phyloP scores from a whole-genome alignment of 2,888 invertebrate genomes.

The Pheosia gnoma region DNA sequence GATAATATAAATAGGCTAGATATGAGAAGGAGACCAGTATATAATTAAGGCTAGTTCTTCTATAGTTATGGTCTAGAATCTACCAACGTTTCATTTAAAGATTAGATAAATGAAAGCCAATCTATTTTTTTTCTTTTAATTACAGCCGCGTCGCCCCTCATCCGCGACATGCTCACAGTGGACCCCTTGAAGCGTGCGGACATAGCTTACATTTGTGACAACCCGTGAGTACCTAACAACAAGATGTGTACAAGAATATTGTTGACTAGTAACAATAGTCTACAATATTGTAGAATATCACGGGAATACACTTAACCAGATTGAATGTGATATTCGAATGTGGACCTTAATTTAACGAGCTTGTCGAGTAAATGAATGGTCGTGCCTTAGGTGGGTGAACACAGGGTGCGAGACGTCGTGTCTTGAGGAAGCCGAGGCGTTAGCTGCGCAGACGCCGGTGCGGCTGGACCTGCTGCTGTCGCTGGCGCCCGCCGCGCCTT shows the following conservation, averaged over 20 bases:
- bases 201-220: constrained; percentile 96
- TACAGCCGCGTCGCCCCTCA: constrained; percentile 96
- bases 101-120: too few relatives aligned
- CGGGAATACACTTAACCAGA: too few relatives aligned
- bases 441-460: constrained; percentile 96
- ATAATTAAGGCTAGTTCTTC: too few relatives aligned
- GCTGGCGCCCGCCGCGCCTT: constrained; percentile 91
- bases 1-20: too few relatives aligned
- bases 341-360: too few relatives aligned
- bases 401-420: constrained; percentile 92
- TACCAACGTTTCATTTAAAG: too few relatives aligned
- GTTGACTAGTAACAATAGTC: too few relatives aligned
- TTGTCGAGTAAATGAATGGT: neutral
- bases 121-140: constrained; percentile 24
- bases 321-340: too few relatives aligned
- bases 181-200: constrained; percentile 95
- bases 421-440: constrained; percentile 92
- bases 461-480: constrained; percentile 93
- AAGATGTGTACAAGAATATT: too few relatives aligned
- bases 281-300: too few relatives aligned
- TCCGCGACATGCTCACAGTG: constrained; percentile 97
- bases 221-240: constrained; percentile 85
- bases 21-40: too few relatives aligned
- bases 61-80: too few relatives aligned
- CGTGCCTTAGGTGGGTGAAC: constrained; percentile 91